phyloP scores from a whole-genome alignment of 2,113 vertebrate genomes.

The Caloenas nicobarica region DNA sequence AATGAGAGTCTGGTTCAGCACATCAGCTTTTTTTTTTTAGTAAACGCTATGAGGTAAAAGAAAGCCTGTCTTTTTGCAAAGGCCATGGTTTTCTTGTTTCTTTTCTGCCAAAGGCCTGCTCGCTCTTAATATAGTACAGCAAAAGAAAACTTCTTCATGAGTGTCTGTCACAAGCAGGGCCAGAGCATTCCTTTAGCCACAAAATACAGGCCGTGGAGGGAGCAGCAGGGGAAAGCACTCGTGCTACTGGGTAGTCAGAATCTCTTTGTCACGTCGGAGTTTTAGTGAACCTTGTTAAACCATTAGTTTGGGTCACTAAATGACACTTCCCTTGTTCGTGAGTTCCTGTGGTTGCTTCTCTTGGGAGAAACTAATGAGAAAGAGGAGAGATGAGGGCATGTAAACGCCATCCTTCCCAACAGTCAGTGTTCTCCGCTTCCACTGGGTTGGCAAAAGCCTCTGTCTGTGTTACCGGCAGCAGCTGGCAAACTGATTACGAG shows the following conservation, averaged over 20 bases:
- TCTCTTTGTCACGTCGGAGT: background rate
- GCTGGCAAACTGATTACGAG: background rate
- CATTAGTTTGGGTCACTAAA: background rate
- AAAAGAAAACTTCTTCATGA: background rate
- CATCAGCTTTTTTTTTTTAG: background rate
- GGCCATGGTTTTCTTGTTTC: background rate
- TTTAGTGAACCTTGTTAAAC: background rate
- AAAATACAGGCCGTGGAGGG: background rate
- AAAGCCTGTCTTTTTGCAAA: background rate
- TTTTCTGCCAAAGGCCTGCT: background rate
- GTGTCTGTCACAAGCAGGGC: background rate
- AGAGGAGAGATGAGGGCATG: background rate
- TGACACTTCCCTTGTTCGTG: background rate
- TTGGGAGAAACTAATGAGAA: background rate
- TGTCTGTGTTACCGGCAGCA: background rate
- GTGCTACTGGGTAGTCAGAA: background rate
- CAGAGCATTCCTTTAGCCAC: background rate
- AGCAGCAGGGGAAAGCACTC: background rate
- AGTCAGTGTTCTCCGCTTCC: background rate
- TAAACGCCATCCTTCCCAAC: background rate
- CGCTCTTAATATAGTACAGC: background rate
- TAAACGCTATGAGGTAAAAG: background rate
- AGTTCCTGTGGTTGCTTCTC: background rate
- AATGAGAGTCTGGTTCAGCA: background rate
- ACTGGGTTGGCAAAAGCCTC: background rate